Base-by-base conservation (phyloP, 2,888 invertebrate species). In the Drosophila longiperda region DNA sequence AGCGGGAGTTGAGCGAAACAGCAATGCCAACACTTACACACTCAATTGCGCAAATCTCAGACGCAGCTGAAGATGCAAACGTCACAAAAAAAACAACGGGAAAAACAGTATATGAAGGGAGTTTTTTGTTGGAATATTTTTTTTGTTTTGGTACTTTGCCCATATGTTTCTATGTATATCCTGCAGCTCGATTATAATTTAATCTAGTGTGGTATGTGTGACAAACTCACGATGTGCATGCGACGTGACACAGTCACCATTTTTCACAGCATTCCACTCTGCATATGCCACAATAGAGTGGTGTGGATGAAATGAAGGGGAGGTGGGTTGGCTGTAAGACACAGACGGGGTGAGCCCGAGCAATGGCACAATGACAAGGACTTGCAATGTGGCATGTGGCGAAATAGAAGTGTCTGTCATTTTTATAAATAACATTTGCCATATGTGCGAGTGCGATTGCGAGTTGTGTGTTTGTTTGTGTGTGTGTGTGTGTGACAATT, bases 121-220 rank as follows among this genome's bases (percentile, higher is more conserved):
- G 17, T 12, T 32, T 52, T 50, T 15, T 48, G 2, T 26, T 23
- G 26, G 26, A 26, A 26, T 26, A 26, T 12, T 5, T 17, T 8
- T 53, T 17, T 59, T 55, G 49, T 42, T 42, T 74, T 63, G 32
- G 50, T 66, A 65, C 70, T 68, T n/a, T 77, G 64, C 52, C 45
- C 53, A 38, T 48, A 23, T 33, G 32, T 26, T 26, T 20, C 33
- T 49, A 54, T 55, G 54, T 68, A 75, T 75, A 76, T 76, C 66
- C 79, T 74, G 70, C 80, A 65, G 84, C 90, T 90, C 90, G 85
- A 85, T 85, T 85, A 85, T 85, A 85, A 85, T 85, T 90, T 88
- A 90, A 87, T 90, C 90, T 82, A 88, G 84, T 90, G 89, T 90
- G 90, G 91, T 90, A 87, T 90, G 87, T 90, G 87, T 78, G 78